Percentiles rank a stretch among this genome's conserved stretches.
Conservation (phyloP, 2,113 vertebrate species). For the Epinephelus lanceolatus region DNA sequence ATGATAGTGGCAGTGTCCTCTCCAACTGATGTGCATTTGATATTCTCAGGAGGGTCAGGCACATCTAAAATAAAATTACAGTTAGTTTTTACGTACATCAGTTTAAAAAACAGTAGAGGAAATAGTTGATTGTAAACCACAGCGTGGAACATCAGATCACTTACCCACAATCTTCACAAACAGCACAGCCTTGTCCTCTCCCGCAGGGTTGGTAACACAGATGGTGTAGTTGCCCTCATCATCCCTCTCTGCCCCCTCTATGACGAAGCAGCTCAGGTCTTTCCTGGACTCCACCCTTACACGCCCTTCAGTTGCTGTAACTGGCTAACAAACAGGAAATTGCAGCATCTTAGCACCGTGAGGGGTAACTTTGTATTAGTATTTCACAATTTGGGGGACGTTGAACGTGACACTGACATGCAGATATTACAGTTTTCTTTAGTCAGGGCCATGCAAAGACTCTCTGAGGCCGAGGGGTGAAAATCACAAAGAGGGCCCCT, state of each 20-base stretch:
- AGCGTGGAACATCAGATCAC: constrained; percentile 28
- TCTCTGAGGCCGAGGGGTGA: not conserved
- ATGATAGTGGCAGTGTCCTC: constrained; percentile 88
- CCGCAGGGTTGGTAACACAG: constrained; percentile 88
- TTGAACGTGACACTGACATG: not conserved
- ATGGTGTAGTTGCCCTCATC: constrained; percentile 91
- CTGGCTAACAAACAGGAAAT: constrained; percentile 72
- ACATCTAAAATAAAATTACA: constrained; percentile 83
- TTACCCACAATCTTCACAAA: constrained; percentile 90
- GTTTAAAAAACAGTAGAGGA: not conserved
- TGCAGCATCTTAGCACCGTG: no score
- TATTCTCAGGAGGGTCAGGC: constrained; percentile 89
- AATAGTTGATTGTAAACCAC: not conserved
- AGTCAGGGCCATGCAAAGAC: not conserved
- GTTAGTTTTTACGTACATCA: constrained; percentile 7
- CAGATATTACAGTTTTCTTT: not conserved
- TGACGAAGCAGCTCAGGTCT: constrained; percentile 89
- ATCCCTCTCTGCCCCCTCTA: constrained; percentile 88
- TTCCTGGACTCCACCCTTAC: constrained; percentile 82
- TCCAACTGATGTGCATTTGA: constrained; percentile 87
- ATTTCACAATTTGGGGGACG: not conserved
- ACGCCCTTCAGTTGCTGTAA: constrained; percentile 82
- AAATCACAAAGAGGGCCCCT: not conserved
- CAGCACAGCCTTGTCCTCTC: constrained; percentile 89
- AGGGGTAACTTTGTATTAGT: not conserved